Evolutionary conservation across 2,797 vertebrate genomes (phyloP).

Genomic region (Pangasius djambal): DNA sequence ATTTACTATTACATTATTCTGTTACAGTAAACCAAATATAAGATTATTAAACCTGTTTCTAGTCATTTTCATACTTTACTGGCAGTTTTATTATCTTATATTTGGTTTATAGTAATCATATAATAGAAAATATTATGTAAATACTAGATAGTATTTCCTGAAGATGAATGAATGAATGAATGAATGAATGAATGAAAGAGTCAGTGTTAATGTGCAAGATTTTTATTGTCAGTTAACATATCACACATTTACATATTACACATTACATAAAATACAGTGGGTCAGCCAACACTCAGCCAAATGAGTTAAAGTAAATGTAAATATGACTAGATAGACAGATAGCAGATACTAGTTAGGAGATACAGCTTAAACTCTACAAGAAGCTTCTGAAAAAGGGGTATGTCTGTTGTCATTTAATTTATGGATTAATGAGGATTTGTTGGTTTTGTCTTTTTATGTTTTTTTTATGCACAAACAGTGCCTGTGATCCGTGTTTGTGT

Average conservation of each 20-base stretch:
- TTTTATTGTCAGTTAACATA: background rate
- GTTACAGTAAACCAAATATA: background rate
- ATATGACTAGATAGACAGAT: background rate
- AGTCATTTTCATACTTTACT: background rate
- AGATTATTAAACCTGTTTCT: background rate
- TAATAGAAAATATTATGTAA: background rate
- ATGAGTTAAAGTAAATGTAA: background rate
- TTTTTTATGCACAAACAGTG: background rate
- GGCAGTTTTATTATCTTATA: background rate
- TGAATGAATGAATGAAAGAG: background rate
- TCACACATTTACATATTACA: background rate
- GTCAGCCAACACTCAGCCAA: background rate
- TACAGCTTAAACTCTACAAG: background rate
- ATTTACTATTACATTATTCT: background rate
- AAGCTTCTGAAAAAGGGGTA: background rate
- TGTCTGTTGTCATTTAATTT: background rate
- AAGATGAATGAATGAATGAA: background rate
- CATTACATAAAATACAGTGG: background rate
- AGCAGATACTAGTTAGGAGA: background rate
- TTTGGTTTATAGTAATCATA: background rate
- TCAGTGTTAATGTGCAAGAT: background rate
- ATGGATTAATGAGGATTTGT: background rate
- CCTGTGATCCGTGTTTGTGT: constrained; percentile 1
- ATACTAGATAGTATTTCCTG: background rate
- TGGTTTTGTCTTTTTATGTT: background rate